Evolutionary conservation across 2,888 invertebrate genomes (phyloP).

Genomic region (Hydropsyche betteni): DNA sequence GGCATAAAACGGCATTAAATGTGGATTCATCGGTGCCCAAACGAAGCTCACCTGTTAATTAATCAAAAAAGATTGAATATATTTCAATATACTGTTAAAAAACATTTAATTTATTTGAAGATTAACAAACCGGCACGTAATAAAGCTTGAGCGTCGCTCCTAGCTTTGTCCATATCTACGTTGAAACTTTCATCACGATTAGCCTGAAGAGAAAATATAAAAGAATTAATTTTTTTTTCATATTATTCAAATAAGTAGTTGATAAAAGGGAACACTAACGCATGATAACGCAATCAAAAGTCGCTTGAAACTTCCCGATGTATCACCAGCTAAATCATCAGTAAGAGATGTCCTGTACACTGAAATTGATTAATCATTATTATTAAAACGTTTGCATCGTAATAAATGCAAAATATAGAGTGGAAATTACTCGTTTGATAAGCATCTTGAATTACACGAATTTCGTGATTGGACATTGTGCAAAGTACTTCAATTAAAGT

Average conservation of each 20-base stretch:
- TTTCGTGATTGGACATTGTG: slow-evolving; percentile 86
- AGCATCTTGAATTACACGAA: slow-evolving; percentile 79
- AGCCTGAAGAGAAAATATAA: slow-evolving; percentile 61
- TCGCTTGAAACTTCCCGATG: slow-evolving; percentile 90
- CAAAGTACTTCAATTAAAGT: slow-evolving; percentile 89
- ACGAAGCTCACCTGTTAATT: slow-evolving; percentile 62
- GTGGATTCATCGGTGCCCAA: slow-evolving; percentile 87
- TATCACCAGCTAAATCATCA: slow-evolving; percentile 85
- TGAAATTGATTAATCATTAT: slow-evolving; percentile 59
- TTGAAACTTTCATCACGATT: slow-evolving; percentile 83
- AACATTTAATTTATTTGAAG: slow-evolving; percentile 13
- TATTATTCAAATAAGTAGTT: background rate
- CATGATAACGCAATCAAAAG: slow-evolving; percentile 86
- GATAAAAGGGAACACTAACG: slow-evolving; percentile 59
- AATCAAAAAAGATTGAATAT: slow-evolving; percentile 18
- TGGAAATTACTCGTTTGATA: slow-evolving; percentile 76
- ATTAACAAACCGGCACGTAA: slow-evolving; percentile 72
- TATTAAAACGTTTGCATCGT: background rate
- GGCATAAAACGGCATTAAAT: slow-evolving; percentile 85
- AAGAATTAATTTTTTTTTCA: background rate
- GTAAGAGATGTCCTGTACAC: slow-evolving; percentile 84
- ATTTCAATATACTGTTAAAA: slow-evolving; percentile 27
- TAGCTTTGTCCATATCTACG: slow-evolving; percentile 75
- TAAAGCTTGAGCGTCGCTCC: slow-evolving; percentile 82
- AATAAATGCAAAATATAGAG: background rate